These are phyloP conservation scores for Amyelois transitella DNA, from an alignment of 1,140 invertebrate species.

Conservation along the genomic window DNA sequence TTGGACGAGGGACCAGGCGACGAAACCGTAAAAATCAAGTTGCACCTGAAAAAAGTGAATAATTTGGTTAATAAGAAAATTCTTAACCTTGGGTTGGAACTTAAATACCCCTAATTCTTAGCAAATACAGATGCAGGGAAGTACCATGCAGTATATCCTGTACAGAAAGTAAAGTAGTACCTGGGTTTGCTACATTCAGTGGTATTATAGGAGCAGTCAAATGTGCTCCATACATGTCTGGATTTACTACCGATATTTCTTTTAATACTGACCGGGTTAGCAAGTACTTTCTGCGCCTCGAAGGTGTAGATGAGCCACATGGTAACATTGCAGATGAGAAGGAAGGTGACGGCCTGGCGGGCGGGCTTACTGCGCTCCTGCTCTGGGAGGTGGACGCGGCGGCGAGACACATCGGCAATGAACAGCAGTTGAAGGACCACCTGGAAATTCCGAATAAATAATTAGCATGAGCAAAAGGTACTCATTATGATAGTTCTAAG, in stretches of 20 bases:
- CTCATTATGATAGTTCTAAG: too few species aligned
- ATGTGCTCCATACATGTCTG: neutral
- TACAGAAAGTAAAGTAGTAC: too few species aligned
- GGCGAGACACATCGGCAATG: slow-evolving; percentile 93
- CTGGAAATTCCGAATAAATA: slow-evolving; percentile 54
- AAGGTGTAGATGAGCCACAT: slow-evolving; percentile 98
- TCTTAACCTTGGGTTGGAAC: too few species aligned
- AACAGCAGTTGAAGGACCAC: slow-evolving; percentile 95
- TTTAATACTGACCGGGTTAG: slow-evolving; percentile 88
- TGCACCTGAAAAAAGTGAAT: slow-evolving; percentile 80
- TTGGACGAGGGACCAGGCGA: slow-evolving; percentile 95
- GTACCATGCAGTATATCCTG: too few species aligned
- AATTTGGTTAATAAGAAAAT: too few species aligned
- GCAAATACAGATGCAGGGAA: too few species aligned
- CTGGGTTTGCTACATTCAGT: too few species aligned
- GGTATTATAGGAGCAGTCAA: too few species aligned
- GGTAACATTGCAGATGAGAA: slow-evolving; percentile 95
- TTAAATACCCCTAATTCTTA: too few species aligned
- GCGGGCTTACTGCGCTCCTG: slow-evolving; percentile 96
- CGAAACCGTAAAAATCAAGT: slow-evolving; percentile 93
- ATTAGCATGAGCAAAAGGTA: too few species aligned
- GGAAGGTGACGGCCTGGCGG: slow-evolving; percentile 94
- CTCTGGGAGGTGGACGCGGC: slow-evolving; percentile 91
- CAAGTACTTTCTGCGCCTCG: slow-evolving; percentile 94
- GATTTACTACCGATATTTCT: neutral